A percentile compares a stretch with the other conserved stretches of the same genome.
Conservation (phyloP, 2,113 vertebrate genomes). For the Strigops habroptila region DNA sequence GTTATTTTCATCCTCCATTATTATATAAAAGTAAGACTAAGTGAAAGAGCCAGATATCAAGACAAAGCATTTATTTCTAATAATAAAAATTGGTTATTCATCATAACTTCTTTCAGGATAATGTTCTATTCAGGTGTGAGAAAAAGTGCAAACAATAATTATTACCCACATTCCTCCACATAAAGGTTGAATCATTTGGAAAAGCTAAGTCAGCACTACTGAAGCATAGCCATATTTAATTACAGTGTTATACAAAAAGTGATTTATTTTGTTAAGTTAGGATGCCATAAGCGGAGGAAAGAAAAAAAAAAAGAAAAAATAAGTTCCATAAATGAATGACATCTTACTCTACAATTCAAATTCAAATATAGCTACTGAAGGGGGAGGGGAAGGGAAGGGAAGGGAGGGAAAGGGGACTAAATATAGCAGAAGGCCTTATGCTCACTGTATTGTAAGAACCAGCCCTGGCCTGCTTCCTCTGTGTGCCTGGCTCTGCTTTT, state of each 20-base stretch:
- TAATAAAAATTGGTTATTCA: not conserved
- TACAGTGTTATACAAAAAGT: not conserved
- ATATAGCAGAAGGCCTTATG: conserved; percentile 6
- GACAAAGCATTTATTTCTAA: conserved; percentile 27
- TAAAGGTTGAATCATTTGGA: not conserved
- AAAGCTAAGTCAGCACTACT: not conserved
- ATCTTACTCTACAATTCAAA: not conserved
- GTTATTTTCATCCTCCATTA: not conserved
- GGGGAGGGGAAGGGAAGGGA: not conserved
- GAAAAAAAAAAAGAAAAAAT: not conserved
- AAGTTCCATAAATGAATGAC: not conserved
- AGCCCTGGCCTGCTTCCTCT: not conserved
- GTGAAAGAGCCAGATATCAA: conserved; percentile 20
- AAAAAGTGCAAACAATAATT: not conserved
- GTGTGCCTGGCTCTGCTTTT: not conserved
- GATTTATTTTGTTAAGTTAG: not conserved
- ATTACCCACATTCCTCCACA: not conserved
- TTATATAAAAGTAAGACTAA: not conserved
- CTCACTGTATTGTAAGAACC: not conserved
- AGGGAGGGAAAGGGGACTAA: not conserved
- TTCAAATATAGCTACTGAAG: not conserved
- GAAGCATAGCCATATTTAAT: not conserved
- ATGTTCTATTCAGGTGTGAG: not conserved
- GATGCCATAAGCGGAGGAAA: not conserved
- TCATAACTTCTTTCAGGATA: not conserved